These are phyloP conservation scores for Physocephala rufipes DNA, from an alignment of 2,888 invertebrate genomes.

Conservation along the genomic window DNA sequence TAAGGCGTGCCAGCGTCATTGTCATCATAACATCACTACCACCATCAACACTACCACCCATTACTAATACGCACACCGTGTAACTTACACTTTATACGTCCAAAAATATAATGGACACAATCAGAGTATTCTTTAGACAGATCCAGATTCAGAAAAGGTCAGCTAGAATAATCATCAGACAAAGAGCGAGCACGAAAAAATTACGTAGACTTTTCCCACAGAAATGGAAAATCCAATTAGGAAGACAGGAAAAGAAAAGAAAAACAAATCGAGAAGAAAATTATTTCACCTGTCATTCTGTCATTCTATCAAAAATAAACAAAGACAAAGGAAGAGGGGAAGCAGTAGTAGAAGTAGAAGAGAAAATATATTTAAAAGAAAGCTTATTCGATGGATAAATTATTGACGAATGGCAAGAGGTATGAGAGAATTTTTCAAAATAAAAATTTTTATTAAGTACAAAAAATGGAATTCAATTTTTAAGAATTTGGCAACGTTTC, in stretches of 20 bases:
- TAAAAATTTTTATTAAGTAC: conserved; percentile 8
- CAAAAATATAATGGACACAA: no score
- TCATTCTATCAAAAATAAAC: no score
- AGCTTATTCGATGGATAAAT: no score
- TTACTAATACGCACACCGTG: no score
- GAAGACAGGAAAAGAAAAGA: conserved; percentile 46
- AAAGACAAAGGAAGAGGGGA: neutral
- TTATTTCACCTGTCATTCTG: conserved; percentile 58
- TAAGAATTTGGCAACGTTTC: conserved; percentile 47
- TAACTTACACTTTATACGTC: no score
- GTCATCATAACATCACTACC: no score
- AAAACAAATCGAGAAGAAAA: conserved; percentile 52
- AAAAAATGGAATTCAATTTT: conserved; percentile 28
- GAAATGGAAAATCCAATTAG: conserved; percentile 63
- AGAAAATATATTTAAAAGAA: neutral
- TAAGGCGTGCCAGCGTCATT: no score
- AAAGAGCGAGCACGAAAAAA: conserved; percentile 30
- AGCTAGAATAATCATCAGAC: conserved; percentile 22
- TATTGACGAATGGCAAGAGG: no score
- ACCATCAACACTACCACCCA: no score
- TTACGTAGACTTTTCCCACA: conserved; percentile 60
- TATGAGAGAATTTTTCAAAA: no score
- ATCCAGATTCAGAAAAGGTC: no score
- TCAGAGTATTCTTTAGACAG: no score
- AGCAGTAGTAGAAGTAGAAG: neutral